Conservation (phyloP, 64 coral and sea anemone species). For the Montipora capricornis region DNA sequence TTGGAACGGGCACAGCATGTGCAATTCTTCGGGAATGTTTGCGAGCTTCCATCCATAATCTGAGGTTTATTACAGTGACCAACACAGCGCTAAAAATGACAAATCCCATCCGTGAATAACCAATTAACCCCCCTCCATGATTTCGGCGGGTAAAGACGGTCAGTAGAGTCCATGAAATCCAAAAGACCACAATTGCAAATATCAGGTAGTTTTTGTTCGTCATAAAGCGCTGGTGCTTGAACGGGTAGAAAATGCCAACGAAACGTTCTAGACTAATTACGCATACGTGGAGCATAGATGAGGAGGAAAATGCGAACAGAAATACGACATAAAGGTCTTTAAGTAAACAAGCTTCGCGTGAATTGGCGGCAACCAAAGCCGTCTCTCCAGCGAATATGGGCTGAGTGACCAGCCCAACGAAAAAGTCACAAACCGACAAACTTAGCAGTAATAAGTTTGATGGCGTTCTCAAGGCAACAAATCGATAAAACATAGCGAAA, state of each 20-base stretch:
- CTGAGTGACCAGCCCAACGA: slow-evolving; percentile 50
- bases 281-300: slow-evolving; percentile 42
- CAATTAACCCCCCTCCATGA: slow-evolving; percentile 48
- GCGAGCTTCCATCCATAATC: slow-evolving; percentile 36
- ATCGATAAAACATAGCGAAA: slow-evolving; percentile 52
- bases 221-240: slow-evolving; percentile 33
- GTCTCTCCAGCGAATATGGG: slow-evolving; percentile 31
- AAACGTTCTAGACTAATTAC: slow-evolving; percentile 61
- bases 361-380: slow-evolving; percentile 21
- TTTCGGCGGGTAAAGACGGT: slow-evolving; percentile 37
- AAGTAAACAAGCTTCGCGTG: slow-evolving; percentile 22
- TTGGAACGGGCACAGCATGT: neutral
- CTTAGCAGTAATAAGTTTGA: slow-evolving; percentile 53
- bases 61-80: slow-evolving; percentile 35
- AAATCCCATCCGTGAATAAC: slow-evolving; percentile 58
- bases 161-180: slow-evolving; percentile 48
- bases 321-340: slow-evolving; percentile 72
- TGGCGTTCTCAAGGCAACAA: slow-evolving; percentile 38
- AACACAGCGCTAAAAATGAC: slow-evolving; percentile 43
- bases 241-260: slow-evolving; percentile 58
- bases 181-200: slow-evolving; percentile 12
- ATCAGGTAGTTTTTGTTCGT: slow-evolving; percentile 26
- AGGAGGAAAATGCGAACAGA: slow-evolving; percentile 33
- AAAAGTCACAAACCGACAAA: slow-evolving; percentile 66
- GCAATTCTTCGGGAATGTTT: neutral